A percentile compares a stretch with the other conserved stretches of the same genome.
Conservation (phyloP, 37 sponge, comb jelly and placozoan genomes). For the Aplysina aerophoba region DNA sequence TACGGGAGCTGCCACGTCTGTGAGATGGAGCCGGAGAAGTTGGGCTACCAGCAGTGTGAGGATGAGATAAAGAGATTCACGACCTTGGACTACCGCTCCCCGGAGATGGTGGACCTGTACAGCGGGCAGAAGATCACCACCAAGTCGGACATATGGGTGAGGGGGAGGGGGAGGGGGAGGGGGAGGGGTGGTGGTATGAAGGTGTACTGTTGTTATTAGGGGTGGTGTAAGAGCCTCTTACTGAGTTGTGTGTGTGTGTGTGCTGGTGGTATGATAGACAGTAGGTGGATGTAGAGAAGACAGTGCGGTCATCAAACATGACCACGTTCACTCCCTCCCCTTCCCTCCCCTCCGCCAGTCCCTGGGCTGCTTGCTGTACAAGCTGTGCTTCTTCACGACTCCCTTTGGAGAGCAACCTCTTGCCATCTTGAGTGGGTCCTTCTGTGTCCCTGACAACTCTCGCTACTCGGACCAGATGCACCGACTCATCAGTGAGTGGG, state of each 20-base stretch:
- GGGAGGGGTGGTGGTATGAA: background rate
- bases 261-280: background rate
- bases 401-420: slow-evolving; percentile 94
- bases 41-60: slow-evolving; percentile 62
- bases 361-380: slow-evolving; percentile 90
- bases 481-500: slow-evolving; percentile 74
- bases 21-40: slow-evolving; percentile 61
- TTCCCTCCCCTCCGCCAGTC: slow-evolving; percentile 60
- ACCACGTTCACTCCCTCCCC: background rate
- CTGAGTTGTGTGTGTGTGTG: slow-evolving; percentile 30
- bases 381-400: slow-evolving; percentile 94
- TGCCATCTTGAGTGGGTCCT: slow-evolving; percentile 82
- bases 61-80: slow-evolving; percentile 87
- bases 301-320: too few relatives aligned
- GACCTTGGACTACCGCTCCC: slow-evolving; percentile 90
- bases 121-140: slow-evolving; percentile 79
- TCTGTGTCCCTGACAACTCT: slow-evolving; percentile 76
- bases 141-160: slow-evolving; percentile 94
- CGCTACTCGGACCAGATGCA: slow-evolving; percentile 71
- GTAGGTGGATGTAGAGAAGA: too few relatives aligned
- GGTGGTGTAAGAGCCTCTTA: too few relatives aligned
- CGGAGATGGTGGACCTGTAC: slow-evolving; percentile 96
- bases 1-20: slow-evolving; percentile 85
- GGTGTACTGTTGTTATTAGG: too few relatives aligned
- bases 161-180: background rate